phyloP scores from a whole-genome alignment of 2,797 vertebrate species.

The Macropus fuliginosus region DNA sequence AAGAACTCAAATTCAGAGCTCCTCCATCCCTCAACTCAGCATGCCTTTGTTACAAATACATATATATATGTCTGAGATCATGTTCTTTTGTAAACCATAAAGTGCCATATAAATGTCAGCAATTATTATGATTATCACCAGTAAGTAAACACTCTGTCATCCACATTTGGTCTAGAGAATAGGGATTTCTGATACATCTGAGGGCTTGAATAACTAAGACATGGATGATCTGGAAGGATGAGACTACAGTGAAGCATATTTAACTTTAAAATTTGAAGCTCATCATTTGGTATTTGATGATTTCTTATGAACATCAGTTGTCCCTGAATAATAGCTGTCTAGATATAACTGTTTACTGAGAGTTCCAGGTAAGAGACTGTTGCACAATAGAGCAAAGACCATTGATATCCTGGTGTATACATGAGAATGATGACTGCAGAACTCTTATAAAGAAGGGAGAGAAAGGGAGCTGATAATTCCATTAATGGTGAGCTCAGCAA shows the following conservation, averaged over 20 bases:
- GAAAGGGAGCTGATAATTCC: not conserved
- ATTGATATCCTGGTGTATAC: not conserved
- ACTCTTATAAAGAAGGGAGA: not conserved
- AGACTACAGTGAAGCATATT: not conserved
- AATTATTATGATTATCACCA: not conserved
- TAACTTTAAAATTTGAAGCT: not conserved
- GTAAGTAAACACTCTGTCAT: not conserved
- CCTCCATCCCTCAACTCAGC: not conserved
- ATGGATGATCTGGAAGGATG: not conserved
- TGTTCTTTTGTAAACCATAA: not conserved
- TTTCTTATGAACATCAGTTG: conserved; percentile 55
- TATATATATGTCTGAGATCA: not conserved
- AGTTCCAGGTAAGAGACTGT: conserved; percentile 42
- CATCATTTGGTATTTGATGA: not conserved
- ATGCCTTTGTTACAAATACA: not conserved
- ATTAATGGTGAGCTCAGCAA: not conserved
- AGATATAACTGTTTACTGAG: conserved; percentile 70
- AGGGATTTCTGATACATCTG: not conserved
- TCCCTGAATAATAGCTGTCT: conserved; percentile 70
- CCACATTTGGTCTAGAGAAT: not conserved
- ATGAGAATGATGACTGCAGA: not conserved
- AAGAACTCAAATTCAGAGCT: not conserved
- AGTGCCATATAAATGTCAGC: not conserved
- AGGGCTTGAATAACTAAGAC: not conserved
- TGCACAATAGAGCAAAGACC: not conserved